phyloP scores from a whole-genome alignment of 2,888 invertebrate genomes.

The Temnothorax rugatulus region DNA sequence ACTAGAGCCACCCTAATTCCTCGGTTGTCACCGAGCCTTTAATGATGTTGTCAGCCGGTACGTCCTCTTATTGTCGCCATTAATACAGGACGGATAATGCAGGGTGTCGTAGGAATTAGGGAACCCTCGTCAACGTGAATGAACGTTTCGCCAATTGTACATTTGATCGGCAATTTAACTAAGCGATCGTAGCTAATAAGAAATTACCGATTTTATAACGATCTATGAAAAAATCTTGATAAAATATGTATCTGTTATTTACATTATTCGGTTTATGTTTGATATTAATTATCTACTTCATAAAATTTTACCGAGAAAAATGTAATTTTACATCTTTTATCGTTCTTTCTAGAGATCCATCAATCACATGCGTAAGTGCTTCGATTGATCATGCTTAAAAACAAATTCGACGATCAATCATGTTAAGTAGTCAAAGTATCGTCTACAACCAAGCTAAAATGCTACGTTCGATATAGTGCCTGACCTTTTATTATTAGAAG shows the following conservation, averaged over 20 bases:
- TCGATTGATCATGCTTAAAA: slow-evolving; percentile 23
- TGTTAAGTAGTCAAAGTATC: slow-evolving; percentile 41
- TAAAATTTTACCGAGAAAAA: slow-evolving; percentile 22
- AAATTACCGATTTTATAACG: background rate
- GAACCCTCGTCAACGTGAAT: slow-evolving; percentile 13
- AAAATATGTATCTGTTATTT: background rate
- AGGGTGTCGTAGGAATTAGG: slow-evolving; percentile 39
- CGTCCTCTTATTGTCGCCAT: slow-evolving; percentile 56
- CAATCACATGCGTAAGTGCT: slow-evolving; percentile 25
- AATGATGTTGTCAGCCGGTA: slow-evolving; percentile 55
- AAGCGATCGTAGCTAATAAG: background rate
- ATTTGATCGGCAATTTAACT: slow-evolving; percentile 28
- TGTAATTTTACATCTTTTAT: slow-evolving; percentile 16
- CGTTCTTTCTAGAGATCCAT: slow-evolving; percentile 17
- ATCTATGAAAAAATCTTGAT: background rate
- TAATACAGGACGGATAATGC: slow-evolving; percentile 51
- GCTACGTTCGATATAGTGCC: slow-evolving; percentile 27
- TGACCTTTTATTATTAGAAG: slow-evolving; percentile 31
- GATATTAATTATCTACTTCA: slow-evolving; percentile 22
- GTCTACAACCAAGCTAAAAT: slow-evolving; percentile 27
- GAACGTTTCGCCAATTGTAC: slow-evolving; percentile 20
- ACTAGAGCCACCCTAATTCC: slow-evolving; percentile 56
- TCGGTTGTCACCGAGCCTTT: slow-evolving; percentile 59
- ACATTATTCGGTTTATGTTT: background rate
- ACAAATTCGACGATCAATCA: slow-evolving; percentile 39